Evolutionary conservation across 2,113 vertebrate species (phyloP).

Genomic region (Cynocephalus volans): DNA sequence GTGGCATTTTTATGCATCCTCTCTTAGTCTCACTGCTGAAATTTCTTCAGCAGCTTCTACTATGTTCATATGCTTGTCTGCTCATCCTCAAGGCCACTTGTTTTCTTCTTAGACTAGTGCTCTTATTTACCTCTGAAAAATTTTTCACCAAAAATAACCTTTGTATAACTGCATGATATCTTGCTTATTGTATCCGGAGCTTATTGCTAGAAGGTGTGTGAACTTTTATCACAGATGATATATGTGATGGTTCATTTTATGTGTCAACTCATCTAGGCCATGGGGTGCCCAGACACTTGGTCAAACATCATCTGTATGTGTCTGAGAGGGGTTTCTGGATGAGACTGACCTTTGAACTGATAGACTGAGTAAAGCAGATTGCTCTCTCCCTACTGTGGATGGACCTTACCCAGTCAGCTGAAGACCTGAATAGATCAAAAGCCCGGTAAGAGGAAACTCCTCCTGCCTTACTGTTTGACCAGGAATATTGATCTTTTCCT

Average conservation of each 20-base stretch:
- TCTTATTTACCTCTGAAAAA: not conserved
- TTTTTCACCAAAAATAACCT: not conserved
- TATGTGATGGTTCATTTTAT: not conserved
- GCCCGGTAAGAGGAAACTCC: not conserved
- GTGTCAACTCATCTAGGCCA: not conserved
- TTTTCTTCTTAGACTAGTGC: not conserved
- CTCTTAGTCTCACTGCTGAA: not conserved
- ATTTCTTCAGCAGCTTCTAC: not conserved
- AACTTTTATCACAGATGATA: not conserved
- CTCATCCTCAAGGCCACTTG: not conserved
- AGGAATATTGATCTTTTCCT: not conserved
- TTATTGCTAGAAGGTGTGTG: not conserved
- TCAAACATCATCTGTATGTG: not conserved
- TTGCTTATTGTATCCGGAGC: not conserved
- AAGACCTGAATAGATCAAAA: not conserved
- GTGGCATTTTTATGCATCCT: not conserved
- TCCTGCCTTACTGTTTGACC: not conserved
- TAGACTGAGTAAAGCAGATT: not conserved
- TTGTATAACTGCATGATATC: not conserved
- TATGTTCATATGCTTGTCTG: not conserved
- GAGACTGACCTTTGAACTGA: not conserved
- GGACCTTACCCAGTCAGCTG: too few species aligned
- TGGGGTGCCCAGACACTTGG: not conserved
- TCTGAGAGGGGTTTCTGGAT: not conserved
- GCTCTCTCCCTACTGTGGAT: rapidly evolving